Percentiles rank a stretch among this genome's conserved stretches.
These are phyloP conservation scores for Cynopterus sphinx DNA, from an alignment of 2,797 vertebrate genomes.

Conservation along the genomic window DNA sequence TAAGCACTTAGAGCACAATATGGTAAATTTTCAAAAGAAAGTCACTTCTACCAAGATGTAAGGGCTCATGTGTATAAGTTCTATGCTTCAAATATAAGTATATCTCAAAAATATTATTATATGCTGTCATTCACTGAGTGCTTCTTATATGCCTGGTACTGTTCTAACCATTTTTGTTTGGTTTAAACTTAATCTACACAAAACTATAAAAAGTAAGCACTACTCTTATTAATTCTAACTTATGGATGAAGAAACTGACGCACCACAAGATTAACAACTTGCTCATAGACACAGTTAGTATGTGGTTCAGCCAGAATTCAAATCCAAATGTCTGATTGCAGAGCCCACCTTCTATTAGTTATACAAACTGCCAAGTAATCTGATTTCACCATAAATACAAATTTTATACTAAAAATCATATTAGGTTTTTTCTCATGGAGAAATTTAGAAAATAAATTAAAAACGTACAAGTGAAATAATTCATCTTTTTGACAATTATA, in stretches of 20 bases:
- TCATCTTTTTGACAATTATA: not conserved
- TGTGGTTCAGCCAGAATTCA: slow-evolving; percentile 7
- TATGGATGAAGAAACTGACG: not conserved
- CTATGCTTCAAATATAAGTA: not conserved
- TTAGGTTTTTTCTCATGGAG: not conserved
- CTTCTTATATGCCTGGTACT: not conserved
- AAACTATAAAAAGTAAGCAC: not conserved
- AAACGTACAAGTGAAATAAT: not conserved
- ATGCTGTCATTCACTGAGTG: not conserved
- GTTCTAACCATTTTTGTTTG: not conserved
- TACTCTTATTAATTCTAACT: not conserved
- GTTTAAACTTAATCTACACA: not conserved
- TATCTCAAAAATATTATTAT: slow-evolving; percentile 15
- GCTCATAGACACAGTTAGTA: not conserved
- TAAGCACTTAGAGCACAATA: slow-evolving; percentile 26
- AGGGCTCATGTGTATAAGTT: not conserved
- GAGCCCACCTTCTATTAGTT: not conserved
- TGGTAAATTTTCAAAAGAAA: slow-evolving; percentile 53
- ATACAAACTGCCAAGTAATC: not conserved
- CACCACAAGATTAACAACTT: not conserved
- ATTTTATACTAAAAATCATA: not conserved
- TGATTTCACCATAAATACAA: not conserved
- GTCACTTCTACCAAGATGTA: slow-evolving; percentile 12
- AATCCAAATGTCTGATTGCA: not conserved
- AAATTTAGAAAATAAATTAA: slow-evolving; percentile 35